phyloP scores from a whole-genome alignment of 92 coral and sea anemone species.

The Zoanthus solanderi region DNA sequence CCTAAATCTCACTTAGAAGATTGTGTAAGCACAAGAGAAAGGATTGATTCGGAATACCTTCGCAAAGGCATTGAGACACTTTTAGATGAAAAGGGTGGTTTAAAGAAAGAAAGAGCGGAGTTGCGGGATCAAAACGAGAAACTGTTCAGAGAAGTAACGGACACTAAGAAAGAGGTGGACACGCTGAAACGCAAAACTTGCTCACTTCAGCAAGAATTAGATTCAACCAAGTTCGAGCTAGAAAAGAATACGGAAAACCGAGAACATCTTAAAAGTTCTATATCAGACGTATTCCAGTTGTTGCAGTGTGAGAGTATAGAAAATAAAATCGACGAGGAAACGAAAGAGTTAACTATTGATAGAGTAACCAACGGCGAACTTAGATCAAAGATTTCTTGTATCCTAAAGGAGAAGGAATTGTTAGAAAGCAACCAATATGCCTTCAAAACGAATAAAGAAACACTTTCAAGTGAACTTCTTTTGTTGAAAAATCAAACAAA shows the following conservation, averaged over 20 bases:
- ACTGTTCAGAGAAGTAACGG: not conserved
- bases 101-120: constrained; percentile 11
- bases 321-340: not conserved
- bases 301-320: not conserved
- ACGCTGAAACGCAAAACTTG: constrained; percentile 11
- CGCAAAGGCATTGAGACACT: not conserved
- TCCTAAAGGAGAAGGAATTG: not conserved
- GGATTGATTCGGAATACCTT: not conserved
- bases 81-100: constrained; percentile 9
- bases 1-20: not conserved
- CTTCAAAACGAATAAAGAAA: constrained; percentile 64
- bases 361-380: constrained; percentile 15
- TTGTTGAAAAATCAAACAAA: constrained; percentile 55
- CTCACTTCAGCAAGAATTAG: constrained; percentile 7
- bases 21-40: not conserved
- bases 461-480: constrained; percentile 70
- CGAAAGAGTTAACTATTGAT: not conserved
- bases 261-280: not conserved
- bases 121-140: constrained; percentile 6
- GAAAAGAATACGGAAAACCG: constrained; percentile 3
- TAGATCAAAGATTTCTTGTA: constrained; percentile 5
- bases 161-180: not conserved
- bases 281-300: constrained; percentile 1
- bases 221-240: not conserved
- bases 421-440: constrained; percentile 40